Evolutionary conservation across 2,888 invertebrate species (phyloP).

Genomic region (Pedicia rivosa): DNA sequence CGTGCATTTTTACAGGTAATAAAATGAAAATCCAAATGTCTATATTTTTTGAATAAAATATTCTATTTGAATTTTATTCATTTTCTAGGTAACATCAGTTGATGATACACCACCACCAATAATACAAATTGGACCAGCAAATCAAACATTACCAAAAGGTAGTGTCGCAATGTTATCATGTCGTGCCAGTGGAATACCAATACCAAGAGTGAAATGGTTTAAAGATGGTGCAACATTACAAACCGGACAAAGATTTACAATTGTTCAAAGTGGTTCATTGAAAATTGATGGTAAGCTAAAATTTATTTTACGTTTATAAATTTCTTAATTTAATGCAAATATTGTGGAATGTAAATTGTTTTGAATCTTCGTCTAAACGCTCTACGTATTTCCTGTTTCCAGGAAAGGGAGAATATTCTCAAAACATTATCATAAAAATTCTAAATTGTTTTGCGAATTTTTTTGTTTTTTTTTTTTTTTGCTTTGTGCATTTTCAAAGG

Average conservation of each 20-base stretch:
- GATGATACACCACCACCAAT: slow-evolving; percentile 73
- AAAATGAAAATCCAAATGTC: too few relatives aligned
- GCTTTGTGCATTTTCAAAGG: too few relatives aligned
- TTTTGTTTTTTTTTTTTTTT: too few relatives aligned
- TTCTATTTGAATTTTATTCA: too few relatives aligned
- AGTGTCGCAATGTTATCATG: slow-evolving; percentile 67
- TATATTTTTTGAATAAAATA: slow-evolving; percentile 16
- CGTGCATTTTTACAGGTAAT: slow-evolving; percentile 71
- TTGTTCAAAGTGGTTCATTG: slow-evolving; percentile 53
- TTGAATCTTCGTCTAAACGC: too few relatives aligned
- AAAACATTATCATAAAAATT: too few relatives aligned
- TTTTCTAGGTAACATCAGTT: slow-evolving; percentile 47
- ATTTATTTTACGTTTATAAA: neutral
- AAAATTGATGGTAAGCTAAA: slow-evolving; percentile 52
- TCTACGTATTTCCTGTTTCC: too few relatives aligned
- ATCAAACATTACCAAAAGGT: slow-evolving; percentile 68
- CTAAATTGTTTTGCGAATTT: too few relatives aligned
- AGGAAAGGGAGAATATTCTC: too few relatives aligned
- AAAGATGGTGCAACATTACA: slow-evolving; percentile 50
- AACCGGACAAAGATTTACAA: slow-evolving; percentile 38
- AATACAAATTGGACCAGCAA: slow-evolving; percentile 70
- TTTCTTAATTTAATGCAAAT: neutral
- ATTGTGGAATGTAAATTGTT: too few relatives aligned
- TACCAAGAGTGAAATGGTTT: slow-evolving; percentile 59
- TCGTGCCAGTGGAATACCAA: slow-evolving; percentile 53